Conservation (phyloP, 2,797 vertebrate species). For the Lindbergichthys nudifrons region DNA sequence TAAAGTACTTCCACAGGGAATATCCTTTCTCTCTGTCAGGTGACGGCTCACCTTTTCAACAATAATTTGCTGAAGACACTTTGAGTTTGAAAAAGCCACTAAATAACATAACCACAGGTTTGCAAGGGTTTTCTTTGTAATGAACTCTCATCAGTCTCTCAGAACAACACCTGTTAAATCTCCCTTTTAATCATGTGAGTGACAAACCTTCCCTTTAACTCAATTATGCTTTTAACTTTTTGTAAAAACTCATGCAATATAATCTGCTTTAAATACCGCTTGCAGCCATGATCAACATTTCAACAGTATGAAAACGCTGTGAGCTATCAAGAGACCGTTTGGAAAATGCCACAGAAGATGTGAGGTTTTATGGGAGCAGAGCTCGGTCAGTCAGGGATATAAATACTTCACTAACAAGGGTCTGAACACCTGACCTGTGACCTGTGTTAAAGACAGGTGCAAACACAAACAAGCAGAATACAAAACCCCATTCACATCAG, state of each 20-base stretch:
- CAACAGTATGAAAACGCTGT: constrained; percentile 47
- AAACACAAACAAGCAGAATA: constrained; percentile 63
- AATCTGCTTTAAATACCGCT: constrained; percentile 63
- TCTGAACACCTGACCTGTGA: constrained; percentile 56
- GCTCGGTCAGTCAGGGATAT: constrained; percentile 55
- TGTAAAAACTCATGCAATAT: constrained; percentile 58
- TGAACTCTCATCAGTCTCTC: constrained; percentile 25
- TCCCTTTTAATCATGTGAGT: constrained; percentile 69
- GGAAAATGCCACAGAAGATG: constrained; percentile 54
- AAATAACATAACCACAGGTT: constrained; percentile 20
- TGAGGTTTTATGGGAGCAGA: constrained; percentile 54
- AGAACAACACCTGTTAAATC: constrained; percentile 41
- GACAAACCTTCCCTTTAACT: constrained; percentile 71
- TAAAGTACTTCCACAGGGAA: constrained; percentile 12
- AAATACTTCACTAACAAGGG: constrained; percentile 70
- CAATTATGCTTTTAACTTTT: constrained; percentile 44
- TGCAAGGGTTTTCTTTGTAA: constrained; percentile 17
- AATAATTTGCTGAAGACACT: constrained; percentile 26
- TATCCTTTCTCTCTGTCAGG: constrained; percentile 6
- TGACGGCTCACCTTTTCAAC: constrained; percentile 6
- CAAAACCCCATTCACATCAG: constrained; percentile 68
- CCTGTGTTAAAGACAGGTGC: constrained; percentile 62
- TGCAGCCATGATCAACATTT: constrained; percentile 56
- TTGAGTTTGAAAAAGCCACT: constrained; percentile 25
- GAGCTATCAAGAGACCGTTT: constrained; percentile 33